These are phyloP conservation scores for Tychaedon coryphoeus DNA, from an alignment of 2,113 vertebrate species.

Conservation along the genomic window DNA sequence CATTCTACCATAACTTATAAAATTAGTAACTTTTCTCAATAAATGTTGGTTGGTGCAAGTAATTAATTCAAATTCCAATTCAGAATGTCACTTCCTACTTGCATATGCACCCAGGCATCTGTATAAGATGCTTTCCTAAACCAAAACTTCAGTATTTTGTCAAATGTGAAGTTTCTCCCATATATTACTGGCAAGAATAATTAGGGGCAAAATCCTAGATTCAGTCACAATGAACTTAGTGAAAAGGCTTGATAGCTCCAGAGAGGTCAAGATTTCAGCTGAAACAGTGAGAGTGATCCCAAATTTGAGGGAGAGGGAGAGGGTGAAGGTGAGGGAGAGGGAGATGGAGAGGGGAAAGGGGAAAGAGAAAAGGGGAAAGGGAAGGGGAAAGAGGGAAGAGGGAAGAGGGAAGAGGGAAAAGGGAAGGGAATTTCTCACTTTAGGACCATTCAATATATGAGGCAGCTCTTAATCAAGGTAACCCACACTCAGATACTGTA, in stretches of 20 bases:
- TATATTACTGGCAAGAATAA: neutral
- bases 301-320: neutral
- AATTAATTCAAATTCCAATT: neutral
- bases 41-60: neutral
- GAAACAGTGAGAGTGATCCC: neutral
- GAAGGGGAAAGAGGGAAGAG: neutral
- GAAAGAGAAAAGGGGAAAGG: neutral
- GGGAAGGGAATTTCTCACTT: neutral
- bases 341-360: too few species aligned
- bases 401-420: too few species aligned
- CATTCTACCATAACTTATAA: neutral
- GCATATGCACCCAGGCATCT: neutral
- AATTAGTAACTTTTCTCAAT: neutral
- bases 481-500: neutral
- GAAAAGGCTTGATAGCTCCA: neutral
- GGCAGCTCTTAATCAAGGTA: neutral
- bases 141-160: neutral
- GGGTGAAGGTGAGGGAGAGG: too few species aligned
- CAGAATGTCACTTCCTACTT: neutral
- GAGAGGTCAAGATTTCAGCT: neutral
- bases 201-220: neutral
- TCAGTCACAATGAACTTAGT: neutral
- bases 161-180: neutral
- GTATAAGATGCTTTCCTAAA: neutral
- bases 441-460: neutral